Evolutionary conservation across 2,113 vertebrate genomes (phyloP).

Genomic region (Pterocles gutturalis): DNA sequence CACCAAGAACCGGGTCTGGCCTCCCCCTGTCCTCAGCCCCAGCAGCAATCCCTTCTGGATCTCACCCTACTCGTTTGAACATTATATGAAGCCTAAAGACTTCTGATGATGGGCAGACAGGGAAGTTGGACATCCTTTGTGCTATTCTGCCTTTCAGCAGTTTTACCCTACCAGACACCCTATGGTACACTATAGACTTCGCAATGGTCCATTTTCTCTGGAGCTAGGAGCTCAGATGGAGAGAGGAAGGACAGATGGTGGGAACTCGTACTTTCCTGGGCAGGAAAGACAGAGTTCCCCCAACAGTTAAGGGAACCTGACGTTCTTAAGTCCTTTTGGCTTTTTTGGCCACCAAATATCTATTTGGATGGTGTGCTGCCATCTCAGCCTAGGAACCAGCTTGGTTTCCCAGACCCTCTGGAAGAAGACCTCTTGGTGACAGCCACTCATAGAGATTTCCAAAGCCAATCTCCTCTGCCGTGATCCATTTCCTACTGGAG

Average conservation of each 20-base stretch:
- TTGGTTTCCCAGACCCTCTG: neutral
- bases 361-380: neutral
- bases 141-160: fast-evolving
- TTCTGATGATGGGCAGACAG: neutral
- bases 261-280: neutral
- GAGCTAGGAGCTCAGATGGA: fast-evolving
- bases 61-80: fast-evolving
- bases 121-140: neutral
- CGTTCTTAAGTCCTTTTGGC: neutral
- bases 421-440: fast-evolving
- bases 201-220: fast-evolving
- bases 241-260: neutral
- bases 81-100: fast-evolving
- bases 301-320: neutral
- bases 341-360: neutral
- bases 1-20: neutral
- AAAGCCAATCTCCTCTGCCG: fast-evolving
- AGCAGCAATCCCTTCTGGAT: neutral
- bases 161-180: neutral
- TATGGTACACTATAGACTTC: fast-evolving
- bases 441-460: neutral
- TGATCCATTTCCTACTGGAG: neutral
- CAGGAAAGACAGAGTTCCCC: fast-evolving
- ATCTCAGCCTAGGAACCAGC: neutral
- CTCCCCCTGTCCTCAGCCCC: neutral